phyloP scores from a whole-genome alignment of 2,888 invertebrate genomes.

The Elegia similella region DNA sequence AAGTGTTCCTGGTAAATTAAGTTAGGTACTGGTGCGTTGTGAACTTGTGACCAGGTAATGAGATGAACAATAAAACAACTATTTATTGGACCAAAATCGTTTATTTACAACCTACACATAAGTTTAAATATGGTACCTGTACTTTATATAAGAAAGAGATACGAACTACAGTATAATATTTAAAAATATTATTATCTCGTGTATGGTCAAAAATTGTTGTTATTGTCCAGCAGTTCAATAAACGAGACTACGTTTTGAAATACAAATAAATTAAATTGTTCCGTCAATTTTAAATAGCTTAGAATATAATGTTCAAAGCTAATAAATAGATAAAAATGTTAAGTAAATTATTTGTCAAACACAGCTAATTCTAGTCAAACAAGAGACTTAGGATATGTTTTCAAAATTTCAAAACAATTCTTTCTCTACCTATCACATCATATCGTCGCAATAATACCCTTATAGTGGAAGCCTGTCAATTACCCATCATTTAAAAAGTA shows the following conservation, averaged over 20 bases:
- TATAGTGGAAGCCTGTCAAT: slow-evolving; percentile 20
- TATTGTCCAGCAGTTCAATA: slow-evolving; percentile 56
- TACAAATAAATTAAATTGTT: slow-evolving; percentile 17
- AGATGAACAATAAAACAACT: slow-evolving; percentile 41
- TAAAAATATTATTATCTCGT: slow-evolving; percentile 59
- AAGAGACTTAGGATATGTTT: slow-evolving; percentile 40
- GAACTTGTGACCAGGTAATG: not conserved
- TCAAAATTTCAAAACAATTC: slow-evolving; percentile 9
- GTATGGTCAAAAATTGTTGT: slow-evolving; percentile 49
- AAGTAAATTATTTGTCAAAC: slow-evolving; percentile 74
- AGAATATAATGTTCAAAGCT: slow-evolving; percentile 22
- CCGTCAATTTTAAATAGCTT: slow-evolving; percentile 29
- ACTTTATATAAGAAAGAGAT: slow-evolving; percentile 26
- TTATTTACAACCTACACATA: slow-evolving; percentile 68
- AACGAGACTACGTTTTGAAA: not conserved
- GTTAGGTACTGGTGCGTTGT: not conserved
- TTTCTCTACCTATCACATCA: slow-evolving; percentile 20
- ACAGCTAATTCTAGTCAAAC: slow-evolving; percentile 69
- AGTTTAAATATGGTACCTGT: slow-evolving; percentile 45
- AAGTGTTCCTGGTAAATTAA: not conserved
- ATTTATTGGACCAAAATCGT: slow-evolving; percentile 46
- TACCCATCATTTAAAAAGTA: slow-evolving; percentile 10
- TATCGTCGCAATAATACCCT: not conserved
- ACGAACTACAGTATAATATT: slow-evolving; percentile 48
- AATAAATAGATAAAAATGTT: slow-evolving; percentile 24